Evolutionary conservation across 2,888 invertebrate genomes (phyloP), one percentile per base, ranked within the genome.

Genomic region (Eurytoma adleriae): DNA sequence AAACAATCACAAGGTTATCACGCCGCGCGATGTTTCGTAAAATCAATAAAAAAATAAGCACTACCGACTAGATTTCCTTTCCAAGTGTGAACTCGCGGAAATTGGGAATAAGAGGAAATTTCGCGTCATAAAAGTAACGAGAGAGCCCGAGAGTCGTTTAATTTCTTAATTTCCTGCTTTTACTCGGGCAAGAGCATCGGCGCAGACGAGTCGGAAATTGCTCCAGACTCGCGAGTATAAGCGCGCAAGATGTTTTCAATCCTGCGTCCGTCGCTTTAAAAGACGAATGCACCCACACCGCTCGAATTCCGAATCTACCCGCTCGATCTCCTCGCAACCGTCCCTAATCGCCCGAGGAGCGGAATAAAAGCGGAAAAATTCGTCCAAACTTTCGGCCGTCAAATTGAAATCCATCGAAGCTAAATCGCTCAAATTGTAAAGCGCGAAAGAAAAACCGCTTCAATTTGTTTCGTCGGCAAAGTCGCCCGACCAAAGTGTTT

Each of bases 111-210:
- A 67, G 62, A 30, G 56, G 77, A 76, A 81, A 79, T 78, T 76
- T 71, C 76, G 40, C 56, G 57, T 62, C 72, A 77, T 72, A 62
- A 76, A 72, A 75, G 66, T 79, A 79, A 68, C 84, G 74, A 56
- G 74, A 56, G 84, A 72, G 80, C 85, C 83, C 27, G 50, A 69
- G 64, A 72, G 69, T 82, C 75, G 61, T 84, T 71, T 16, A 83
- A 82, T 79, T 86, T 86, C 71, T 85, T 80, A 78, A 81, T 81
- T 81, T 81, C 81, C 78, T 73, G 81, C 48, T 52, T 64, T 40
- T 52, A 48, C 57, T 69, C 56, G 27, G 50, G 69, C 14, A 50
- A 40, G 48, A 64, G 27, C 18, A 48, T n/a, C 62, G 14, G 57
- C 18, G 48, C 40, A 50, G 59, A 52, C 56, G 48, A 73, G 50